A percentile compares a stretch with the other conserved stretches of the same genome.
Conservation (phyloP, 2,113 vertebrate genomes). For the Sceloporus tristichus region DNA sequence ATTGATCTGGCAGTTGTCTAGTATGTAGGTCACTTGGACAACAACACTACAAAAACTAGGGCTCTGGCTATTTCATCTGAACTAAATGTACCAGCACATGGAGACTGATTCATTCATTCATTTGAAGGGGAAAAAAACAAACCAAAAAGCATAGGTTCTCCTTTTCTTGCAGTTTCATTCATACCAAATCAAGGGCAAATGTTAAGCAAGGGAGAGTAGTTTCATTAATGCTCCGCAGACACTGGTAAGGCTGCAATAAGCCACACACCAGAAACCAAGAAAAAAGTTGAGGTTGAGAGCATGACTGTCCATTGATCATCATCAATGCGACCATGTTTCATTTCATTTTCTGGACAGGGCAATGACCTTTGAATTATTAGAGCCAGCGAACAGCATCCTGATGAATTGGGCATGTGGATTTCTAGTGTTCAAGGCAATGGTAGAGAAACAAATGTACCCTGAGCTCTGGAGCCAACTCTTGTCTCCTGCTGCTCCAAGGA, state of each 20-base stretch:
- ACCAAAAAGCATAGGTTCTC: conserved; percentile 1
- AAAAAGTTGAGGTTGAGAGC: neutral
- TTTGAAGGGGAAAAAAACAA: neutral
- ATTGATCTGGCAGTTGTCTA: conserved; percentile 51
- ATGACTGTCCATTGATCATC: neutral
- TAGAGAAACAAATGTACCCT: too few relatives aligned
- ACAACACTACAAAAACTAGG: neutral
- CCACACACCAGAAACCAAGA: too few relatives aligned
- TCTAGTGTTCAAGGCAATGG: too few relatives aligned
- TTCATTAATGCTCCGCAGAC: neutral
- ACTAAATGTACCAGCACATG: rapidly evolving
- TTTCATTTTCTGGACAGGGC: neutral
- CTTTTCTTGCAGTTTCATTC: rapidly evolving
- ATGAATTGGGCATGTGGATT: neutral
- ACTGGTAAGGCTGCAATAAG: neutral
- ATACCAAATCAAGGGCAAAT: rapidly evolving
- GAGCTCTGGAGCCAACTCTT: too few relatives aligned
- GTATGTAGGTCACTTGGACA: conserved; percentile 52
- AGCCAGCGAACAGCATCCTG: neutral
- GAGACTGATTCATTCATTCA: conserved; percentile 16
- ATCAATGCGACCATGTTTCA: neutral
- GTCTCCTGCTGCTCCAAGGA: too few relatives aligned
- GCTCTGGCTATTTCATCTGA: neutral
- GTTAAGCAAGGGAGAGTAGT: neutral
- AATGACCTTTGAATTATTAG: neutral